Base-by-base conservation (phyloP, 2,113 vertebrate species). In the Rhinolophus sinicus region DNA sequence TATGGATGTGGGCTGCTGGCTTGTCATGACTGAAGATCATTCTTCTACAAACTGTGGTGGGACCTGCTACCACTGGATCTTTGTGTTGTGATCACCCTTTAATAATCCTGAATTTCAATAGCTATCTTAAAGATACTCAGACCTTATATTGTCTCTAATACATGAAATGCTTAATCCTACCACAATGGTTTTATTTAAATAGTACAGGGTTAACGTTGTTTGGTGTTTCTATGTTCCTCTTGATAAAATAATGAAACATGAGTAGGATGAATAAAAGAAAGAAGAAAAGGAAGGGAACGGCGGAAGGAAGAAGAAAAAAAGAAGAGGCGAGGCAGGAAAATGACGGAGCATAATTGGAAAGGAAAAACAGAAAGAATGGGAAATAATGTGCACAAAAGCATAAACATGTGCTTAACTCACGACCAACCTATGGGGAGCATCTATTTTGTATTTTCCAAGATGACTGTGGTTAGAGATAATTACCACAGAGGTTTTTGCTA, bases 401-500 rank as follows among this genome's bases (percentile, higher is more conserved):
- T 91, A 96, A 97, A 90, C 54, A 58, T 38, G 18, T 10, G 58
- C 54, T 97, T 58, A 97, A 93, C 72, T 90, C 73, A 83, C 12
- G 33, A 98, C 78, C 6, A 94, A 18, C 58, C 90, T 80, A 50
- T 44, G 30, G 78, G 56, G 80, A 97, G 85, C 58, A 75, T 93
- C 94, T 90, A 75, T 44, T 97, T 93, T 84, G 92, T 70, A 47
- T 56, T 95, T 95, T 88, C 96, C 64, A 93, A 4, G 86, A 97
- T 94, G 96, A 95, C 82, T 97, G 82, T 96, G 77, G 88, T 97
- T 93, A 94, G 75, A 84, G 91, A 94, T 65, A 86, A 97, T 97
- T 92, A 93, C 87, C 93, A 95, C 52, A 92, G 94, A 97, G 69
- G 18, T 40, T 69, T 76, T 90, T 97, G 47, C 91, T 78, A 97